phyloP scores from a whole-genome alignment of 2,113 vertebrate genomes.

The Choloepus hoffmanni region DNA sequence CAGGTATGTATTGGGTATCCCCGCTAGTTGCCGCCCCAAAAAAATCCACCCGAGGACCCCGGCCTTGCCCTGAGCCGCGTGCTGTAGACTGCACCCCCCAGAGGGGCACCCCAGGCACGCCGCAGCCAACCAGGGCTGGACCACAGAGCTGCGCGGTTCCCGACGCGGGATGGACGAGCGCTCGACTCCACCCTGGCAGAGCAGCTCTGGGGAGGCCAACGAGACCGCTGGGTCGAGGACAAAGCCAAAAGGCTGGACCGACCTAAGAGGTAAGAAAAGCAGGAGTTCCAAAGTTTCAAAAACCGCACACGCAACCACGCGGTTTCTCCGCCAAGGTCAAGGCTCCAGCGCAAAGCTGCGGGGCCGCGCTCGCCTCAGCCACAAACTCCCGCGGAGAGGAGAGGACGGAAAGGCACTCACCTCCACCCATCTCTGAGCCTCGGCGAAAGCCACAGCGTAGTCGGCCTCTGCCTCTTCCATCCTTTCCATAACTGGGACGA shows the following conservation, averaged over 20 bases:
- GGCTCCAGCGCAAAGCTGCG: neutral
- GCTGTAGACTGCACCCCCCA: neutral
- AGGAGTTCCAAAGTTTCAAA: no score
- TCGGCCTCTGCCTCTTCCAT: slow-evolving; percentile 87
- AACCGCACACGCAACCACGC: neutral
- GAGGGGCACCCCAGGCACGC: neutral
- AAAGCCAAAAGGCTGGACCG: neutral
- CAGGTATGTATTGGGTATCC: neutral
- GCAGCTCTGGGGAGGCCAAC: neutral
- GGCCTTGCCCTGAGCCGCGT: neutral
- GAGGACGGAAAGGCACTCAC: slow-evolving; percentile 84
- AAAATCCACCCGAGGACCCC: neutral
- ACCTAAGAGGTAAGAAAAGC: fast-evolving
- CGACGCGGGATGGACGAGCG: fast-evolving
- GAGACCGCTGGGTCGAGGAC: no score
- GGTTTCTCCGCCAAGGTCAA: neutral
- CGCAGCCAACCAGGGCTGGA: neutral
- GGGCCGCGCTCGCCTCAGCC: no score
- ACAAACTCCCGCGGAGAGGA: neutral
- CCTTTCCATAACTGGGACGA: slow-evolving; percentile 87
- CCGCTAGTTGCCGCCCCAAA: neutral
- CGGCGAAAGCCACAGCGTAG: slow-evolving; percentile 88
- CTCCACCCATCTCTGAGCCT: slow-evolving; percentile 95
- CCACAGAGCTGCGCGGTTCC: neutral
- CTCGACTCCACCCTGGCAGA: neutral